Percentiles rank a stretch among this genome's conserved stretches.
These are phyloP conservation scores for Helicorthomorpha holstii DNA, from an alignment of 1,140 invertebrate genomes.

Conservation along the genomic window DNA sequence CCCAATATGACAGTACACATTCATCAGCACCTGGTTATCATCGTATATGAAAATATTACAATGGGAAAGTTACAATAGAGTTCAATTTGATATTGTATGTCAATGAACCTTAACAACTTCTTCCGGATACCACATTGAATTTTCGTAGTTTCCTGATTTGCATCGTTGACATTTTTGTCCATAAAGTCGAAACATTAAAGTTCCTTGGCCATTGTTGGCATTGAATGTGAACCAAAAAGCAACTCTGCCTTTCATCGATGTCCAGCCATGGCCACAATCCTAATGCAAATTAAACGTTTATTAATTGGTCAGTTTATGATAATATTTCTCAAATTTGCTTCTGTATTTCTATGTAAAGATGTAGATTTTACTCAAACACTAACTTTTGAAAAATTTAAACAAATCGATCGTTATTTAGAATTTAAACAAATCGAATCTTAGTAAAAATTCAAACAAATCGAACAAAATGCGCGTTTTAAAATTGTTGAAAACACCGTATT, in stretches of 20 bases:
- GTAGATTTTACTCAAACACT: background rate
- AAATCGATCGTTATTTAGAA: background rate
- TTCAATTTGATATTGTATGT: background rate
- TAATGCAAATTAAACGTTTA: conserved; percentile 8
- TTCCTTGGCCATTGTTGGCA: conserved; percentile 19
- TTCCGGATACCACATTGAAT: conserved; percentile 30
- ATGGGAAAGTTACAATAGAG: background rate
- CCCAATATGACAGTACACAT: conserved; percentile 1
- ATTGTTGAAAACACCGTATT: background rate
- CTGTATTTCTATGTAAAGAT: background rate
- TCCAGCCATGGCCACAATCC: conserved; percentile 28
- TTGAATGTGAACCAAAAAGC: conserved; percentile 27
- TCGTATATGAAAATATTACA: background rate
- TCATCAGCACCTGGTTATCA: conserved; percentile 5
- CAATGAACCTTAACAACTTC: conserved; percentile 25
- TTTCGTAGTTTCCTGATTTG: conserved; percentile 23
- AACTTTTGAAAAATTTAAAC: background rate
- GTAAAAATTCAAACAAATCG: background rate
- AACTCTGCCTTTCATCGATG: conserved; percentile 28
- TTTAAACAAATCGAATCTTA: background rate
- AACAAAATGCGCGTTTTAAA: background rate
- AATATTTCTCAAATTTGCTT: background rate
- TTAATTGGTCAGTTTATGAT: background rate
- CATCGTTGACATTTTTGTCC: conserved; percentile 28
- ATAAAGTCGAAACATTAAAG: conserved; percentile 25